Conservation (phyloP, 2,113 vertebrate species). For the Scomber japonicus region DNA sequence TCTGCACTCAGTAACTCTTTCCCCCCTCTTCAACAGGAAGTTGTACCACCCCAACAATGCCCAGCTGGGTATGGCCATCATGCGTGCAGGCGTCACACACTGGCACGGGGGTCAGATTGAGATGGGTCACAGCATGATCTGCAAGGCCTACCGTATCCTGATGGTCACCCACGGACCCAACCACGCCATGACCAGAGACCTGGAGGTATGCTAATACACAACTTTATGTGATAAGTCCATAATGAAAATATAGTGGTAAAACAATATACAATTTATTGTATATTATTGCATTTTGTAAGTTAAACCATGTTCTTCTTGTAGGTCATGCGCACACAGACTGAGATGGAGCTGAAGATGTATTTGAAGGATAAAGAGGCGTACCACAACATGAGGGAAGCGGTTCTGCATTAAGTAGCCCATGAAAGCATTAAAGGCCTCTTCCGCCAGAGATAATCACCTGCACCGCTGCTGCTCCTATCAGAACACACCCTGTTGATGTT, state of each 20-base stretch:
- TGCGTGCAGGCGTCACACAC: conserved; percentile 93
- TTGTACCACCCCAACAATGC: conserved; percentile 93
- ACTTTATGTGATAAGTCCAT: neutral
- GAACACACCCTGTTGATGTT: neutral
- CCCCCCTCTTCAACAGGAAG: conserved; percentile 84
- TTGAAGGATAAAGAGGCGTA: conserved; percentile 89
- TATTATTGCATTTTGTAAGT: neutral
- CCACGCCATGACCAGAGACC: conserved; percentile 93
- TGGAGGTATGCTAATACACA: conserved; percentile 85
- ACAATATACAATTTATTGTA: neutral
- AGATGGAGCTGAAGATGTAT: conserved; percentile 95
- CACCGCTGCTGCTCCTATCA: neutral
- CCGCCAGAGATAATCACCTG: conserved; percentile 78
- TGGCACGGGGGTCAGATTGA: conserved; percentile 96
- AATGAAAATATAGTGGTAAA: neutral
- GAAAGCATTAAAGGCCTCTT: conserved; percentile 52
- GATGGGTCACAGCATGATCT: conserved; percentile 91
- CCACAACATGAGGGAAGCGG: conserved; percentile 89
- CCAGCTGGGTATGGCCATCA: conserved; percentile 92
- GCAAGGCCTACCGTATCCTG: conserved; percentile 93
- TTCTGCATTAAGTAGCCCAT: conserved; percentile 86
- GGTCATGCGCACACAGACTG: conserved; percentile 92
- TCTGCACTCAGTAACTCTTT: too few relatives aligned
- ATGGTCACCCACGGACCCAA: conserved; percentile 94
- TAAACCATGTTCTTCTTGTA: conserved; percentile 44